Conservation (phyloP, 2,113 vertebrate genomes). For the Ictalurus punctatus region DNA sequence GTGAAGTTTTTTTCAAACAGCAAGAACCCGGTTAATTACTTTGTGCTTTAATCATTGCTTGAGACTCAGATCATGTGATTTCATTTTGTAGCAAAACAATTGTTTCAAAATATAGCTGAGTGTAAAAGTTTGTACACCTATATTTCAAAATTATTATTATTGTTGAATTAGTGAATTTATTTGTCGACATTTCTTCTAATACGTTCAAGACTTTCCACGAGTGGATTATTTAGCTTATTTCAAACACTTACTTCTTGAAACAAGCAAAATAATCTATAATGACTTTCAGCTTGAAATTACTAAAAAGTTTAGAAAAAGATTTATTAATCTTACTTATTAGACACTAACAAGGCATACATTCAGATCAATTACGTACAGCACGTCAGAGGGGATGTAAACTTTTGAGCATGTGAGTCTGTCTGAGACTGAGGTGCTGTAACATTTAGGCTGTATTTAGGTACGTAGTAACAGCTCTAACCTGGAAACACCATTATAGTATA, state of each 20-base stretch:
- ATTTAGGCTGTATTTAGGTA: neutral
- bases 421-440: neutral
- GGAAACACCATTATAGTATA: neutral
- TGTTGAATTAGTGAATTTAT: too few species aligned
- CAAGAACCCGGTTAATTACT: neutral
- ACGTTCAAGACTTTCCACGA: too few species aligned
- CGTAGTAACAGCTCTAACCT: neutral
- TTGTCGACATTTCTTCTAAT: too few species aligned
- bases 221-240: too few species aligned
- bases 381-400: neutral
- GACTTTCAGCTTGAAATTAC: neutral
- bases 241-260: neutral
- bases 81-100: neutral
- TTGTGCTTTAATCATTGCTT: neutral
- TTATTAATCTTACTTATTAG: neutral
- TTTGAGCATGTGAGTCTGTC: neutral
- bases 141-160: neutral
- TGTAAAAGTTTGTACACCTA: neutral
- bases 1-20: neutral
- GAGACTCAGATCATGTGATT: neutral
- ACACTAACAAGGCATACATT: neutral
- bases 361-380: neutral
- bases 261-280: neutral
- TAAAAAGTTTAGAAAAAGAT: neutral
- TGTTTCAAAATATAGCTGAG: neutral